These are phyloP conservation scores for Heliconius hewitsoni DNA, from an alignment of 1,140 invertebrate genomes.

Conservation along the genomic window DNA sequence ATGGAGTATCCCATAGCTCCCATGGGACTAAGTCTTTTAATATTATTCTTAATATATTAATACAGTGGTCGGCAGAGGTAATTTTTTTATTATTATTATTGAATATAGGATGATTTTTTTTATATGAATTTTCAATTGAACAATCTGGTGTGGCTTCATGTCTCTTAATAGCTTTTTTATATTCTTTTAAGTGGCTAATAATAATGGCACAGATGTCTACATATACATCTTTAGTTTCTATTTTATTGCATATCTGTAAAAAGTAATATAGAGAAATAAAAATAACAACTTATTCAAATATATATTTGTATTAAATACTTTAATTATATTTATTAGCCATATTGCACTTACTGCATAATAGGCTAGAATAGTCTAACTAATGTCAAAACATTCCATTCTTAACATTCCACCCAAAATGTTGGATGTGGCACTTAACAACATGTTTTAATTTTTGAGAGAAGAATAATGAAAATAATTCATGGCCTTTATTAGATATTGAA, in stretches of 20 bases:
- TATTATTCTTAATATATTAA: constrained; percentile 82
- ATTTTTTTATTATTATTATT: constrained; percentile 69
- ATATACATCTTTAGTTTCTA: constrained; percentile 74
- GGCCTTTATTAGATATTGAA: too few species aligned
- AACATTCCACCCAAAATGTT: too few species aligned
- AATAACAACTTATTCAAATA: neutral
- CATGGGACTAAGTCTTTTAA: constrained; percentile 84
- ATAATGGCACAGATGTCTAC: constrained; percentile 77
- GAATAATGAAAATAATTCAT: too few species aligned
- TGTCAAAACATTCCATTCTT: too few species aligned
- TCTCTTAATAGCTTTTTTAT: constrained; percentile 78
- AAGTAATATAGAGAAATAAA: neutral
- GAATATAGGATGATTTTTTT: constrained; percentile 63
- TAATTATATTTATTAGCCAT: too few species aligned
- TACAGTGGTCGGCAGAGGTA: constrained; percentile 81
- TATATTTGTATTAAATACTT: neutral
- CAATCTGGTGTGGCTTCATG: constrained; percentile 66
- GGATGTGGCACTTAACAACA: too few species aligned
- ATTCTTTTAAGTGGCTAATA: constrained; percentile 82
- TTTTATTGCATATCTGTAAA: constrained; percentile 72
- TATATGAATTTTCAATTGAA: constrained; percentile 60
- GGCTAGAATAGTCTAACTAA: too few species aligned
- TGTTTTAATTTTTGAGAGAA: too few species aligned
- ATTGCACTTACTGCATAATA: too few species aligned
- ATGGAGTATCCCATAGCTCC: constrained; percentile 85